Conservation (phyloP, 2,113 vertebrate genomes). For the Himantopus leucocephalus region DNA sequence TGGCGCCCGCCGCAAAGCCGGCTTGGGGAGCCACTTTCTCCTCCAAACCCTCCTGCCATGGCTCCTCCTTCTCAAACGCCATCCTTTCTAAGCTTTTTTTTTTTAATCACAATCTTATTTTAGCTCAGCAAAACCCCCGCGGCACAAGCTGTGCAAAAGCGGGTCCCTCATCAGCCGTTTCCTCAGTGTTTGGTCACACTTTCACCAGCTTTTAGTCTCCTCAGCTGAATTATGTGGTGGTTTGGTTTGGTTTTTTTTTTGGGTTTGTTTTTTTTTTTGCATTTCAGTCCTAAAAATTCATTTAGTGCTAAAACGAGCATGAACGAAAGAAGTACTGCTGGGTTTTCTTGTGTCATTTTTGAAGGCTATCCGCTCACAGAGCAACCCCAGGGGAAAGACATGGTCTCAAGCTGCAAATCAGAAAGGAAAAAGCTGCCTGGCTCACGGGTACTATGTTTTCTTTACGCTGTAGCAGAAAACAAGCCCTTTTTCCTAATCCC, state of each 20-base stretch:
- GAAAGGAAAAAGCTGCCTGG: not conserved
- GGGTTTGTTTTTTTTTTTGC: not conserved
- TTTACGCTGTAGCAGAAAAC: fast-evolving
- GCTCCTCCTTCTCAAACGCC: not conserved
- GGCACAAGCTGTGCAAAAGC: not conserved
- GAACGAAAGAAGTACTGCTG: not conserved
- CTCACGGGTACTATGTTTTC: not conserved
- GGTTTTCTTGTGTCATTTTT: not conserved
- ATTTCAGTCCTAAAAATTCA: not conserved
- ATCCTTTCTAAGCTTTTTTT: not conserved
- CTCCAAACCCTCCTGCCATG: fast-evolving
- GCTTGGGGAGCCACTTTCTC: fast-evolving
- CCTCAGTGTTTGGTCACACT: fast-evolving
- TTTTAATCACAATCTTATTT: not conserved
- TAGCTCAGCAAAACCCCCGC: not conserved
- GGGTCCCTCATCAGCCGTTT: fast-evolving
- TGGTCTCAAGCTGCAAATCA: not conserved
- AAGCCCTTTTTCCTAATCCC: not conserved
- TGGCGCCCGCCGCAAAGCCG: fast-evolving
- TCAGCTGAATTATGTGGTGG: not conserved
- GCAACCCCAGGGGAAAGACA: not conserved
- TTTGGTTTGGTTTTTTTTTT: no score
- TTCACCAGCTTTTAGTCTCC: not conserved
- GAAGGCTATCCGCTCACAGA: not conserved
- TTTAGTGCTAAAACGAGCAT: fast-evolving